A percentile compares a stretch with the other conserved stretches of the same genome.
These are phyloP conservation scores for Poecilobothrus nobilitatus DNA, from an alignment of 2,888 invertebrate species.

Conservation along the genomic window DNA sequence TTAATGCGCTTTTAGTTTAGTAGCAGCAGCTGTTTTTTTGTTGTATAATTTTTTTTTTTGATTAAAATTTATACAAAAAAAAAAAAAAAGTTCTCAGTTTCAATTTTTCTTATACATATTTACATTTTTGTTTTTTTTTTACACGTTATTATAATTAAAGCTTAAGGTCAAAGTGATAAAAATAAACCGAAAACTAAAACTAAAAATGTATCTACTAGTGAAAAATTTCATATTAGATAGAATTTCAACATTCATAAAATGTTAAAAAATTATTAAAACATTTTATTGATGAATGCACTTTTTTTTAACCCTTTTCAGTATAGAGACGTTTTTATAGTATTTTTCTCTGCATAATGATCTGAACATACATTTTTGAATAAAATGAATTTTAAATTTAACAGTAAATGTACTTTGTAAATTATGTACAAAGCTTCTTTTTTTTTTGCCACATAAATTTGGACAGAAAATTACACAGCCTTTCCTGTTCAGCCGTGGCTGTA, in stretches of 20 bases:
- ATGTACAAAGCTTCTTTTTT: too few species aligned
- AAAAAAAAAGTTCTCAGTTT: neutral
- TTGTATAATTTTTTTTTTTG: too few species aligned
- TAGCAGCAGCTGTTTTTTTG: neutral
- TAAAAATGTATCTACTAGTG: neutral
- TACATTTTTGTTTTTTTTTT: neutral
- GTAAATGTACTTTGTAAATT: too few species aligned
- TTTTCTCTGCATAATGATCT: too few species aligned
- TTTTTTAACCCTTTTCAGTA: neutral
- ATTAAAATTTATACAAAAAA: neutral
- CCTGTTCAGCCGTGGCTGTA: too few species aligned
- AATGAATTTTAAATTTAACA: too few species aligned
- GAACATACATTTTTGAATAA: too few species aligned
- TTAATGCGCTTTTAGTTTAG: neutral
- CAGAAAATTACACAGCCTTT: too few species aligned
- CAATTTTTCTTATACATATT: neutral
- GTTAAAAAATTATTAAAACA: neutral
- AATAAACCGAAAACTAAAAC: neutral
- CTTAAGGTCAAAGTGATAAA: neutral
- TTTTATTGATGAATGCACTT: neutral
- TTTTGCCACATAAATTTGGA: too few species aligned
- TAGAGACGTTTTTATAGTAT: too few species aligned
- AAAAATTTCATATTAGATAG: neutral
- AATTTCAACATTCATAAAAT: neutral
- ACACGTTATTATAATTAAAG: neutral